Base-by-base conservation (phyloP, 1,140 invertebrate species). In the Apis dorsata region DNA sequence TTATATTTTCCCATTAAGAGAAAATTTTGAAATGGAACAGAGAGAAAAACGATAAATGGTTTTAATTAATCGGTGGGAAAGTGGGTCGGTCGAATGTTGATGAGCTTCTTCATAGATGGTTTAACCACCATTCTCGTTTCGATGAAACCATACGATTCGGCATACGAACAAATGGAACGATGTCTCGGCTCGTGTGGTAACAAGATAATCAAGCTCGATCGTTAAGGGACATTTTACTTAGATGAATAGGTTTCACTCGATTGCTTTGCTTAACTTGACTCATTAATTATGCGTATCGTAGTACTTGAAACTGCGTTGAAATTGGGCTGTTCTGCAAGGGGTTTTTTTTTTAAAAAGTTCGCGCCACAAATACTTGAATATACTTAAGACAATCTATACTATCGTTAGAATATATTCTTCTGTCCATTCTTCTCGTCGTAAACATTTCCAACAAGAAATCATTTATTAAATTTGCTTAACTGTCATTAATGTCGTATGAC, bases 241-340 rank as follows among this genome's bases (percentile, higher is more conserved):
- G 10, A 49, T 57, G 49, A 79, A 53, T 10, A 49, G 21, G 21
- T 62, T 24, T 72, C 78, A 19, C 19, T 72, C 59, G 49, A 63
- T 72, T 4, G 59, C 44, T 59, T 69, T 60, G 76, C 34, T 24
- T 2, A 51, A 60, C 34, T 53, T 51, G 78, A 21, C 21, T 65
- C 19, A 21, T 73, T 80, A 80, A 80, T 80, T 74, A 74, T 44
- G 79, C 79, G 59, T 21, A 12, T 72, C 24, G 62, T 55, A 17
- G 49, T 13, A 15, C 53, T 70, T 13, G 24, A 60, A 71, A 62
- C 49, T 49, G 4, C 49, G 15, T 13, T 9, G 57, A 53, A 73
- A 74, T 72, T 73, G 69, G 68, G 59, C 24, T 28, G 17, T 55
- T 19, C 68, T 49, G 53, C 78, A 44, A 72, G 21, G 62, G 72